phyloP scores from a whole-genome alignment of 2,888 invertebrate genomes.

The Lumbricus terrestris region DNA sequence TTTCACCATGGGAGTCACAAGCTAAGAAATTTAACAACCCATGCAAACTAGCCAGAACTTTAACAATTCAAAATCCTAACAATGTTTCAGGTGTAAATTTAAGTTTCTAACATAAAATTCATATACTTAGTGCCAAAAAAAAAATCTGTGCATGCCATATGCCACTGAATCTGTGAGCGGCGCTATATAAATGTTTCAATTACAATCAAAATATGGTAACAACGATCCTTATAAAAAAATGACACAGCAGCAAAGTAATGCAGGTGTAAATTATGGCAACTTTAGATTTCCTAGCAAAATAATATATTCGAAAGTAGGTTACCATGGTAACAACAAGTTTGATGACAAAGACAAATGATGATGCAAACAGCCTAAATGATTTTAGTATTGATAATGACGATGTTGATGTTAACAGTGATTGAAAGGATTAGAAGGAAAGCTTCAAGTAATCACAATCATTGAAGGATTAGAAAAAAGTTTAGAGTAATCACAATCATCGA shows the following conservation, averaged over 20 bases:
- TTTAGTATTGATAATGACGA: background rate
- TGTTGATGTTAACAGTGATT: background rate
- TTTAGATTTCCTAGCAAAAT: background rate
- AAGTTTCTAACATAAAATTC: background rate
- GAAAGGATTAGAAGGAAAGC: background rate
- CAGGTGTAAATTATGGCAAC: background rate
- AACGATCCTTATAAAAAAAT: background rate
- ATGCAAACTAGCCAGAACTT: background rate
- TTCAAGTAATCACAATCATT: constrained; percentile 3
- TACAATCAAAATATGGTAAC: no score
- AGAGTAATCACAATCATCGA: background rate
- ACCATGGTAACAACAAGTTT: background rate
- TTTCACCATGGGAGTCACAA: background rate
- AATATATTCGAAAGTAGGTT: no score
- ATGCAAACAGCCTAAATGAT: background rate
- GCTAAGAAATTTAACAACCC: background rate
- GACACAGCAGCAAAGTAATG: background rate
- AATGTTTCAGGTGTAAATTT: background rate
- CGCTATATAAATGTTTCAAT: no score
- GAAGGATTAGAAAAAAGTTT: background rate
- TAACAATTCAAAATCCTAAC: background rate
- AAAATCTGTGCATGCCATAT: background rate
- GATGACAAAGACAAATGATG: background rate
- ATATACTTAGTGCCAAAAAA: background rate
- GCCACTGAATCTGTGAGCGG: no score